Conservation (phyloP, 2,113 vertebrate genomes). For the Rhea pennata region DNA sequence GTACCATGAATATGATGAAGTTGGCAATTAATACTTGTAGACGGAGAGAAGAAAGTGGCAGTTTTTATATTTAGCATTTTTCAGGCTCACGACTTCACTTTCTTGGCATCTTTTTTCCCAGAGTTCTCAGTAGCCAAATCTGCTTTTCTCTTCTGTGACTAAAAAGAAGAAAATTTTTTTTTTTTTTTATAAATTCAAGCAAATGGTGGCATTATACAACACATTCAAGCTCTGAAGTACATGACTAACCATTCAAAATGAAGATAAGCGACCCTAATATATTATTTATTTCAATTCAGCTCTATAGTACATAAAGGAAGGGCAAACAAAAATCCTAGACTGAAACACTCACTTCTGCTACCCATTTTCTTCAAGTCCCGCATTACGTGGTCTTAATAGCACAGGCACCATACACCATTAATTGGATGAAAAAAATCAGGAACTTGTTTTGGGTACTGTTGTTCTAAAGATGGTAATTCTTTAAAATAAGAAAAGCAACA, state of each 20-base stretch:
- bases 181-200: conserved; percentile 9
- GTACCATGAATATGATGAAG: conserved; percentile 76
- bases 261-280: neutral
- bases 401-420: neutral
- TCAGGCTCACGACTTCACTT: conserved; percentile 82
- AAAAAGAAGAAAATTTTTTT: conserved; percentile 41
- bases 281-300: neutral
- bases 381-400: neutral
- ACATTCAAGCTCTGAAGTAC: conserved; percentile 43
- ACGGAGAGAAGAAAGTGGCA: conserved; percentile 73
- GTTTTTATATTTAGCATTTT: conserved; percentile 62
- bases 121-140: conserved; percentile 80
- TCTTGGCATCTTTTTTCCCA: conserved; percentile 87
- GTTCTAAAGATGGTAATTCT: neutral
- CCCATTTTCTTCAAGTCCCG: neutral
- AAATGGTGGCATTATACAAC: conserved; percentile 38
- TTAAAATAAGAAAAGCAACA: neutral
- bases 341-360: neutral
- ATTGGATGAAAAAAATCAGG: neutral
- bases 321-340: neutral
- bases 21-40: conserved; percentile 75
- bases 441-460: neutral
- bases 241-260: conserved; percentile 38
- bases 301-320: neutral
- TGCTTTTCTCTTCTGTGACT: conserved; percentile 89